Evolutionary conservation across 2,113 vertebrate species (phyloP).

Genomic region (Beaufortia kweichowensis): DNA sequence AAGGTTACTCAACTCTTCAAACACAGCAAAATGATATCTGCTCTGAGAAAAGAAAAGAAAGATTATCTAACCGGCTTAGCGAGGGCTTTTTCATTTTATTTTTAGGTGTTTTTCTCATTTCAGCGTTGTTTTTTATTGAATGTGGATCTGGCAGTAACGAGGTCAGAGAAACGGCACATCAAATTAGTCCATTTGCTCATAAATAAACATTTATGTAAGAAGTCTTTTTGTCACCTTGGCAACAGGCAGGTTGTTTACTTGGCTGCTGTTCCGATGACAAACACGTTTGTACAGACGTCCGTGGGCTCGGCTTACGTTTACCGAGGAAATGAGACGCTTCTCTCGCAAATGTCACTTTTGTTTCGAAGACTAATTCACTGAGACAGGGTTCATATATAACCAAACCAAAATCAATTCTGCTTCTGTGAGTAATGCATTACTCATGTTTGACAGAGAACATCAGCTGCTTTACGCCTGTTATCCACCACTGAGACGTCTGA

Average conservation of each 20-base stretch:
- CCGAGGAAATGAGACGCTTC: slow-evolving; percentile 43
- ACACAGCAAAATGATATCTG: slow-evolving; percentile 20
- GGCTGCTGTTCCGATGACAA: slow-evolving; percentile 51
- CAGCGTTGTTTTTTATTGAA: slow-evolving; percentile 33
- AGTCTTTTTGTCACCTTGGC: slow-evolving; percentile 58
- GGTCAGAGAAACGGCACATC: slow-evolving; percentile 43
- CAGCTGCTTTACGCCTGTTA: slow-evolving; percentile 30
- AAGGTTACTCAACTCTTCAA: slow-evolving; percentile 40
- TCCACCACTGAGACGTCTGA: slow-evolving; percentile 4
- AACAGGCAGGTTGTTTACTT: slow-evolving; percentile 57
- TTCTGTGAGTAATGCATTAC: slow-evolving; percentile 45
- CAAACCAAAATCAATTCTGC: slow-evolving; percentile 45
- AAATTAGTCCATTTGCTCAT: slow-evolving; percentile 54
- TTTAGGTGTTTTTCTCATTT: slow-evolving; percentile 26
- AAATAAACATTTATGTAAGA: slow-evolving; percentile 59
- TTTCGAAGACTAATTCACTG: slow-evolving; percentile 44
- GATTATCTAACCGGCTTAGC: slow-evolving; percentile 21
- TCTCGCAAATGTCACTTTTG: slow-evolving; percentile 51
- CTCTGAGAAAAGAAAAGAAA: slow-evolving; percentile 26
- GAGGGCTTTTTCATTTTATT: slow-evolving; percentile 22
- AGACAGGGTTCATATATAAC: not conserved
- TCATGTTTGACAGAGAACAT: slow-evolving; percentile 47
- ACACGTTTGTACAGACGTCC: slow-evolving; percentile 54
- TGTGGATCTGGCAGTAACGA: slow-evolving; percentile 33
- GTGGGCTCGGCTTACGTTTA: slow-evolving; percentile 48